Base-by-base conservation (phyloP, 2,888 invertebrate species). In the Andricus quercusramuli region DNA sequence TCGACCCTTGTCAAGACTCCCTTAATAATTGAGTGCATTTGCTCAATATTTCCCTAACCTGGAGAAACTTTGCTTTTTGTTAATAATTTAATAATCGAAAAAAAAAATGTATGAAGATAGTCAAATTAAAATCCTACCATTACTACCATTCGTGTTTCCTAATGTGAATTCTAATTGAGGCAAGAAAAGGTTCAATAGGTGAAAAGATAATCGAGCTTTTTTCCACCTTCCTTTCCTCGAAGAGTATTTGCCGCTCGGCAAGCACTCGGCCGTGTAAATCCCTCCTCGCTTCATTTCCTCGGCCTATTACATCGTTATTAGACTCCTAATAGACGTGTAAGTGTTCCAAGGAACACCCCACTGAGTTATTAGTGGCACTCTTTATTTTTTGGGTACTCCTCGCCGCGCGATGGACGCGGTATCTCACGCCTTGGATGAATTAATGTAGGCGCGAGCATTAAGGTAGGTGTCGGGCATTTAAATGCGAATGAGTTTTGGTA, bases 301-400 rank as follows among this genome's bases (percentile, higher is more conserved):
- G 77, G 84, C 83, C 86, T 86, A 88, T 90, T 90, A 89, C 90
- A 87, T 88, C 89, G 90, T 89, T 89, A 90, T 90, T 90, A 90
- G 87, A 84, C 86, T 85, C 87, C 88, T 87, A 90, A 90, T 88
- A 85, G 86, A 88, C 87, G 87, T 87, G 88, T 88, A 87, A 90
- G 87, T 87, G 87, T 88, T 87, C 85, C 86, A 74, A 82, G 86
- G 85, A 87, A 90, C 90, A 87, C 89, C 90, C 90, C 89, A 89
- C 90, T 88, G 89, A 78, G 90, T 90, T 90, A 90, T 90, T 90
- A 90, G 90, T 90, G 90, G 86, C 82, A 85, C 82, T 86, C 87
- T 88, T 89, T 88, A 87, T 90, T 88, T 89, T 88, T 88, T 86
- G 79, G 76, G 79, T 81, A 78, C 81, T 79, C 86, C 84, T 84